Percentiles rank a stretch among this genome's conserved stretches.
Conservation (phyloP, 2,888 invertebrate species). For the Bombylius major region DNA sequence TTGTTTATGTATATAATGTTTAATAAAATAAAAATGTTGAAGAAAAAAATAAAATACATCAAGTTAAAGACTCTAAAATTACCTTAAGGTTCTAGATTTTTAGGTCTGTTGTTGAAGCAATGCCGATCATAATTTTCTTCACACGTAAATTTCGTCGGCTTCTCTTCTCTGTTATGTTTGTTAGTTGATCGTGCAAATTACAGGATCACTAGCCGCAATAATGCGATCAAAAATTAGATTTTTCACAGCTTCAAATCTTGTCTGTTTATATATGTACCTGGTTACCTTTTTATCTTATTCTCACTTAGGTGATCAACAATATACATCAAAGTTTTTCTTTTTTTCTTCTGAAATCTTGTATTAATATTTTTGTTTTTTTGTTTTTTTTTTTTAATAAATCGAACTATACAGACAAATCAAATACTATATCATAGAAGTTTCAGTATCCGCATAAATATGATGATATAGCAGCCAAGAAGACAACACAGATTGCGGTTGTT, state of each 20-base stretch:
- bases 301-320: neutral
- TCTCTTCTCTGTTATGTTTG: conserved; percentile 6
- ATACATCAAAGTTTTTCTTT: no score
- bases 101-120: neutral
- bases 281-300: conserved; percentile 4
- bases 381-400: no score
- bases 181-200: conserved; percentile 11
- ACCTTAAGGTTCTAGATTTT: neutral
- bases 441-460: no score
- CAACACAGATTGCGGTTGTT: conserved; percentile 5
- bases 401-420: no score
- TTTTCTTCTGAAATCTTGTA: no score
- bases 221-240: conserved; percentile 16
- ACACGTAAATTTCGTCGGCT: conserved; percentile 8
- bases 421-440: no score
- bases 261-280: neutral
- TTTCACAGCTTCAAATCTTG: conserved; percentile 12
- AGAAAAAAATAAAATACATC: neutral
- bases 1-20: no score
- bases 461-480: neutral
- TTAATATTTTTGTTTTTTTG: no score
- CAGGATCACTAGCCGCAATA: conserved; percentile 15
- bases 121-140: neutral
- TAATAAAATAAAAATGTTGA: neutral
- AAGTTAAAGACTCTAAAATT: neutral